Conservation (phyloP, 2,797 vertebrate genomes). For the Thamnophis elegans region DNA sequence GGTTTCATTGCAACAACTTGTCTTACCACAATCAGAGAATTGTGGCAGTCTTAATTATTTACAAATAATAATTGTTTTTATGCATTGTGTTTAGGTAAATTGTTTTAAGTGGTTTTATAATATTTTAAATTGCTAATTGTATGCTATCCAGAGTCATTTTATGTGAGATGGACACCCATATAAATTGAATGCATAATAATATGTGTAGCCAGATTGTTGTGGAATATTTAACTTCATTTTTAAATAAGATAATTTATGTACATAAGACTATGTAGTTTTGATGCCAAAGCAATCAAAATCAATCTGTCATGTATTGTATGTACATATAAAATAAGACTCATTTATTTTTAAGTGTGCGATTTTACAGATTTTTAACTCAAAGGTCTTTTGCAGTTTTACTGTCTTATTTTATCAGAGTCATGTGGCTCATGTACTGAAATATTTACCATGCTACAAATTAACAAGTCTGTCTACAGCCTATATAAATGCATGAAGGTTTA, state of each 20-base stretch:
- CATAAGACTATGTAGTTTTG: not conserved
- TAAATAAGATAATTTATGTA: not conserved
- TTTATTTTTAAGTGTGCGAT: conserved; percentile 39
- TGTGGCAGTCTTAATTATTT: conserved; percentile 22
- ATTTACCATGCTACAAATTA: conserved; percentile 35
- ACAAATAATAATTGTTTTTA: not conserved
- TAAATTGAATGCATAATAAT: not conserved
- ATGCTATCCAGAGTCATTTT: not conserved
- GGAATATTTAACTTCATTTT: not conserved
- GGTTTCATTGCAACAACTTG: conserved; percentile 16
- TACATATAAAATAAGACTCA: not conserved
- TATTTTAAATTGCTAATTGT: not conserved
- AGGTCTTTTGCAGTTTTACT: conserved; percentile 44
- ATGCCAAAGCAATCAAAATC: not conserved
- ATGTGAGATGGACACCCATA: not conserved
- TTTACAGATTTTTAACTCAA: conserved; percentile 55
- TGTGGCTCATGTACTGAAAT: conserved; percentile 40
- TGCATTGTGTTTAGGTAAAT: not conserved
- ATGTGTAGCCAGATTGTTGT: not conserved
- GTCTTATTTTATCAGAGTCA: conserved; percentile 47
- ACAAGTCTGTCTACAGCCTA: conserved; percentile 37
- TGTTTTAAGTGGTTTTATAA: not conserved
- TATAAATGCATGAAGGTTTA: not conserved
- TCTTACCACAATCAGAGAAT: not conserved
- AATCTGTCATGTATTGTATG: not conserved